Base-by-base conservation (phyloP, 2,888 invertebrate species). In the Timandra comae region DNA sequence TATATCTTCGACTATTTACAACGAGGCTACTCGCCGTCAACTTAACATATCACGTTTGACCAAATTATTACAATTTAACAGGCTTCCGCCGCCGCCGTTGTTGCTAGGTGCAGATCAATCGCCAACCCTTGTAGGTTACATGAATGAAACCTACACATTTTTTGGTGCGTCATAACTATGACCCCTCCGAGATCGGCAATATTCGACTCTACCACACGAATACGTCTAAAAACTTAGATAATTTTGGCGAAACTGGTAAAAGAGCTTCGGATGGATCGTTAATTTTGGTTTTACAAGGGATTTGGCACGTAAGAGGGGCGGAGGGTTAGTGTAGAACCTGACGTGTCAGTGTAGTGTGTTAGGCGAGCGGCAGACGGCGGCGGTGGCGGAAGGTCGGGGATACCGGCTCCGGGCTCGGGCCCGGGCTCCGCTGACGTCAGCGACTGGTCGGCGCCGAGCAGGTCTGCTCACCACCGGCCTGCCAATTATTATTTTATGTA, bases 351-450 rank as follows among this genome's bases (percentile, higher is more conserved):
- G 70, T 66, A 67, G 70, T 72, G 61, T 65, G 63, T 61, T 11
- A 24, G 24, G 7, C 63, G 69, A 60, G 56, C 62, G 67, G 69
- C 62, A 63, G 71, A 52, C 78, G 79, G 79, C 76, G 65, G 72
- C 71, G 75, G 76, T 67, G 74, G 65, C 69, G 74, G 73, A 81
- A 80, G 82, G 77, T 78, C 78, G 80, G 81, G 79, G 76, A 82
- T 69, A 79, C 79, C 80, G 77, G 77, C 69, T 72, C 58, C 64
- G 55, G 63, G 61, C 66, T 56, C 63, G 53, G 60, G 61, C 75
- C 74, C 73, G 73, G 79, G 79, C 79, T 78, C 74, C 81, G 69
- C 67, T 82, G 82, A 81, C 81, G 80, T 78, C 78, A 80, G 80
- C 80, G 82, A 74, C 79, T 73, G 71, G 73, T 71, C 74, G 81